These are phyloP conservation scores for Lasioglossum figueresi DNA, from an alignment of 2,888 invertebrate species.

Conservation along the genomic window DNA sequence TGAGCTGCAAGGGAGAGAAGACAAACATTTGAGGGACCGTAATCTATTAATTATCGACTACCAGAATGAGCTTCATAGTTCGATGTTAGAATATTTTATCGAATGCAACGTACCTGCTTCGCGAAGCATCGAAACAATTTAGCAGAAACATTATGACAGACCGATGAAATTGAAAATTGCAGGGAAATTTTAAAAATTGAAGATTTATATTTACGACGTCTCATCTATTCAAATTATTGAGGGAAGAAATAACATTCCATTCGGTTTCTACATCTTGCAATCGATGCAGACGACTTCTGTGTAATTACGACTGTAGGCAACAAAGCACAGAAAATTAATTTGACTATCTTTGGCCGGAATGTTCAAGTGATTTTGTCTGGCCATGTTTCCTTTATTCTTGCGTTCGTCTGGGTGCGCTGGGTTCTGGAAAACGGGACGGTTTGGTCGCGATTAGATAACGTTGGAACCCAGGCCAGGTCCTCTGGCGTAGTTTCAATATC, in stretches of 20 bases:
- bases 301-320: background rate
- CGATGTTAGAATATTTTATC: background rate
- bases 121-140: background rate
- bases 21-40: background rate
- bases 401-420: background rate
- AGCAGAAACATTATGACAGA: too few relatives aligned
- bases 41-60: too few relatives aligned
- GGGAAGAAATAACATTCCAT: too few relatives aligned
- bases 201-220: too few relatives aligned
- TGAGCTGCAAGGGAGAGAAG: background rate
- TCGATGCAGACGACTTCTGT: too few relatives aligned
- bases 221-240: too few relatives aligned
- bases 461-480: background rate
- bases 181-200: too few relatives aligned
- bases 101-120: background rate
- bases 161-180: too few relatives aligned
- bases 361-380: background rate
- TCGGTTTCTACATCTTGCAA: too few relatives aligned
- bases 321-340: background rate
- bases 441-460: constrained; percentile 28
- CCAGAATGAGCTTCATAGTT: background rate
- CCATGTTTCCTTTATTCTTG: background rate
- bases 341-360: background rate
- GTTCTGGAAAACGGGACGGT: background rate
- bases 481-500: constrained; percentile 1